A percentile compares a stretch with the other conserved stretches of the same genome.
phyloP scores from a whole-genome alignment of 2,797 vertebrate genomes.

The Rhinophrynus dorsalis region DNA sequence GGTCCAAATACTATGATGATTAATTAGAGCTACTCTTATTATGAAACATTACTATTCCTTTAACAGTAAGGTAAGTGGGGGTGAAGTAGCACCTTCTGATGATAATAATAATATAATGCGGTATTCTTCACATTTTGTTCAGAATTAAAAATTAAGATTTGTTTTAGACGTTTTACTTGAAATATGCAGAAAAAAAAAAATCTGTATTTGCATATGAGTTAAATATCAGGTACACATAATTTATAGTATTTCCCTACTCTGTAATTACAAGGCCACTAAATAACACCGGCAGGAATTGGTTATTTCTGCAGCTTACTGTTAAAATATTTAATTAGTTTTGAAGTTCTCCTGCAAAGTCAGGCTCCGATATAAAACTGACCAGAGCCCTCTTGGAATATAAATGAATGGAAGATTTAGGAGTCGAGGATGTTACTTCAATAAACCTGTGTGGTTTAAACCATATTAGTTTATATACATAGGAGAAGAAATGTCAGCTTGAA shows the following conservation, averaged over 20 bases:
- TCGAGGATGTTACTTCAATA: slow-evolving; percentile 27
- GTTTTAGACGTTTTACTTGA: background rate
- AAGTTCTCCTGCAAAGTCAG: slow-evolving; percentile 22
- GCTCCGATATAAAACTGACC: slow-evolving; percentile 32
- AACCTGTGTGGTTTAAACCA: slow-evolving; percentile 13
- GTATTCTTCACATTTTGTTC: background rate
- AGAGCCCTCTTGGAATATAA: slow-evolving; percentile 21
- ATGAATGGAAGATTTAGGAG: slow-evolving; percentile 23
- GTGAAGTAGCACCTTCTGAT: too few relatives aligned
- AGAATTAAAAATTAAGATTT: background rate
- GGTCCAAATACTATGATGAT: too few relatives aligned
- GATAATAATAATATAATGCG: too few relatives aligned
- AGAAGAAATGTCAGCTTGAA: slow-evolving; percentile 21
- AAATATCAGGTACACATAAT: slow-evolving; percentile 42
- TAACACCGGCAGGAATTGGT: slow-evolving; percentile 34
- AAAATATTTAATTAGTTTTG: slow-evolving; percentile 44
- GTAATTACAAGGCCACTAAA: slow-evolving; percentile 41
- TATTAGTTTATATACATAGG: slow-evolving; percentile 35
- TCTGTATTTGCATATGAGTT: slow-evolving; percentile 5
- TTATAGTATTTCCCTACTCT: slow-evolving; percentile 33
- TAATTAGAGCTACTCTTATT: too few relatives aligned
- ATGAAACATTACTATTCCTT: too few relatives aligned
- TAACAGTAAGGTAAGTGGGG: too few relatives aligned
- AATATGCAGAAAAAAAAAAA: slow-evolving; percentile 16
- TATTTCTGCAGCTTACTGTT: slow-evolving; percentile 30